Evolutionary conservation across 2,888 invertebrate genomes (phyloP), one percentile per base, ranked within the genome.

Genomic region (Ormyrus labotus): DNA sequence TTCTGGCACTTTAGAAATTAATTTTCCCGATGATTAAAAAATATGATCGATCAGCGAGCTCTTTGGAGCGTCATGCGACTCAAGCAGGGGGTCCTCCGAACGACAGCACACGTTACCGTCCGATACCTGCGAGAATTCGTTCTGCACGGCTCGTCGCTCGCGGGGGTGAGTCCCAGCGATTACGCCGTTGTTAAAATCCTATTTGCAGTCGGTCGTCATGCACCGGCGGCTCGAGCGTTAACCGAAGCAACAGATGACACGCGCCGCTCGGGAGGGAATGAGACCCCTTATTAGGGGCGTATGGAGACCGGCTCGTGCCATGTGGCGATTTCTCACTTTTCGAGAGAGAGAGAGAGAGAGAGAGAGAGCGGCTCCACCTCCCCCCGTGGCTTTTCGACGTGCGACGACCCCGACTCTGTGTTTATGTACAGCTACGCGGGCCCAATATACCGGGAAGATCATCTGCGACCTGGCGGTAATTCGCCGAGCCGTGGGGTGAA

Each of bases 181-280:
- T 82, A 82, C 48, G 78, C 53, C 71, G 74, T 78, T 68, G 80
- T 82, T 82, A 80, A 82, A 82, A 82, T 80, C 77, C 77, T 73
- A 82, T 80, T 80, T 82, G 67, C 71, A 58, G n/a, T 10, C 34
- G 6, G 55, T 19, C 75, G 71, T 71, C 75, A 75, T 75, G 75
- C 80, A 69, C 55, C 76, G 75, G 47, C 67, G 71, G 34, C 10
- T n/a, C 78, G 77, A 55, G 13, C 68, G 73, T 53, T 67, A 82
- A 82, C 82, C 71, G 80, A 82, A 82, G 80, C 82, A 82, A 82
- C 82, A 82, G 82, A 82, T 82, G 82, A 82, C 82, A 82, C 82
- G 79, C 79, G 79, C 63, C 57, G 58, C 67, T 45, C 63, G 45
- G n/a, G 19, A 65, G 10, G 55, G 9, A n/a, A 34, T 34, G 81